Percentiles rank a stretch among this genome's conserved stretches.
phyloP scores from a whole-genome alignment of 2,888 invertebrate species.

The Fissipunctia ypsillon region DNA sequence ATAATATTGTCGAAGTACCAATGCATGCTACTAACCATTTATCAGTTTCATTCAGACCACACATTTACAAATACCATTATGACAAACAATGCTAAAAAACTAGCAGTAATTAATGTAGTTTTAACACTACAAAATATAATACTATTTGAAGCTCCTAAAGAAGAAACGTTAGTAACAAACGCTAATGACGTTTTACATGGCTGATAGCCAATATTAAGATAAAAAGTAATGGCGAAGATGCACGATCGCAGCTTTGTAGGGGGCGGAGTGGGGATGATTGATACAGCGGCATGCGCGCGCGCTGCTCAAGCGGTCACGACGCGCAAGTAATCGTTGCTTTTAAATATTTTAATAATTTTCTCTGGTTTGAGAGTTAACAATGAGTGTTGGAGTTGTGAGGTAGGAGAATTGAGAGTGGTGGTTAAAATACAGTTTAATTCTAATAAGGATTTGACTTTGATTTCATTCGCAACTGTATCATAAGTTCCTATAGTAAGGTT shows the following conservation, averaged over 20 bases:
- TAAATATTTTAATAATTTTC: slow-evolving; percentile 52
- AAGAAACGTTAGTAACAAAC: slow-evolving; percentile 40
- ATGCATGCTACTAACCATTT: slow-evolving; percentile 3
- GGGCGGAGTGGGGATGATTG: slow-evolving; percentile 70
- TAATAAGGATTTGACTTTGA: neutral
- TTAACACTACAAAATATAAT: slow-evolving; percentile 6
- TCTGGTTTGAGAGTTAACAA: slow-evolving; percentile 25
- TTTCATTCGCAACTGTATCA: neutral
- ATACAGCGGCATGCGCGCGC: slow-evolving; percentile 58
- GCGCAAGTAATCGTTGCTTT: slow-evolving; percentile 53
- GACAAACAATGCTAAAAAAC: slow-evolving; percentile 8
- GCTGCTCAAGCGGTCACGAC: slow-evolving; percentile 54
- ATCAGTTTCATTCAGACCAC: slow-evolving; percentile 23
- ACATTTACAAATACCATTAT: slow-evolving; percentile 3
- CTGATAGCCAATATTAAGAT: slow-evolving; percentile 53
- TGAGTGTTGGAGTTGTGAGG: neutral
- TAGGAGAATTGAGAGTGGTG: neutral
- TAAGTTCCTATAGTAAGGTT: neutral
- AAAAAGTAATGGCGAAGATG: slow-evolving; percentile 57
- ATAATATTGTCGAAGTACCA: neutral
- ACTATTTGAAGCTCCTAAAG: slow-evolving; percentile 5
- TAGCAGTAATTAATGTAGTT: slow-evolving; percentile 25
- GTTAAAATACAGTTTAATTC: neutral
- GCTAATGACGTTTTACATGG: slow-evolving; percentile 60
- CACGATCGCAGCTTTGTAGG: slow-evolving; percentile 56